phyloP scores from a whole-genome alignment of 2,797 vertebrate species.

The Parambassis ranga region DNA sequence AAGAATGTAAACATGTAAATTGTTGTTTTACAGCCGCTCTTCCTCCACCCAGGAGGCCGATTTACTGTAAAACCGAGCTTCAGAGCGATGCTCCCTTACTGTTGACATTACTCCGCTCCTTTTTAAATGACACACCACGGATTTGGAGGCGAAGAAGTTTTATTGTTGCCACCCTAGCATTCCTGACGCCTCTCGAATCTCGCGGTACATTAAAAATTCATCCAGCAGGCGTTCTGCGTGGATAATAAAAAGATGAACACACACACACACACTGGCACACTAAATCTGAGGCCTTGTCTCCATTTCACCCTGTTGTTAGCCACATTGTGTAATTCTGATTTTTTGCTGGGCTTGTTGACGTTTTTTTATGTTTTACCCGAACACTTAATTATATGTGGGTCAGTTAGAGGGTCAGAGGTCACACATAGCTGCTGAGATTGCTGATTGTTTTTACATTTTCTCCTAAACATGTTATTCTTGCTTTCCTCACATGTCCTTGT shows the following conservation, averaged over 20 bases:
- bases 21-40: constrained; percentile 32
- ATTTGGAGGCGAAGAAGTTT: constrained; percentile 57
- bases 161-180: constrained; percentile 52
- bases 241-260: constrained; percentile 58
- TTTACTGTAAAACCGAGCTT: constrained; percentile 29
- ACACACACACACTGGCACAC: constrained; percentile 5
- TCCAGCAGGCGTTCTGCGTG: constrained; percentile 48
- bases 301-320: constrained; percentile 11
- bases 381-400: neutral
- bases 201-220: constrained; percentile 68
- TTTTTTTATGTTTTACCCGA: neutral
- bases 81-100: constrained; percentile 30
- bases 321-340: neutral
- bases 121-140: constrained; percentile 58
- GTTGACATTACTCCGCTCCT: constrained; percentile 47
- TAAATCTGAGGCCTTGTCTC: constrained; percentile 40
- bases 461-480: neutral
- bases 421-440: neutral
- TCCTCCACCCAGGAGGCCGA: constrained; percentile 32
- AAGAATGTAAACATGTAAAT: constrained; percentile 51
- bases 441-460: neutral
- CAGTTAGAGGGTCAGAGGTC: constrained; percentile 32
- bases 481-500: constrained; percentile 4
- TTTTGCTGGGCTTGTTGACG: neutral
- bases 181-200: constrained; percentile 50